These are phyloP conservation scores for Gopherus flavomarginatus DNA, from an alignment of 2,113 vertebrate species.

Conservation along the genomic window DNA sequence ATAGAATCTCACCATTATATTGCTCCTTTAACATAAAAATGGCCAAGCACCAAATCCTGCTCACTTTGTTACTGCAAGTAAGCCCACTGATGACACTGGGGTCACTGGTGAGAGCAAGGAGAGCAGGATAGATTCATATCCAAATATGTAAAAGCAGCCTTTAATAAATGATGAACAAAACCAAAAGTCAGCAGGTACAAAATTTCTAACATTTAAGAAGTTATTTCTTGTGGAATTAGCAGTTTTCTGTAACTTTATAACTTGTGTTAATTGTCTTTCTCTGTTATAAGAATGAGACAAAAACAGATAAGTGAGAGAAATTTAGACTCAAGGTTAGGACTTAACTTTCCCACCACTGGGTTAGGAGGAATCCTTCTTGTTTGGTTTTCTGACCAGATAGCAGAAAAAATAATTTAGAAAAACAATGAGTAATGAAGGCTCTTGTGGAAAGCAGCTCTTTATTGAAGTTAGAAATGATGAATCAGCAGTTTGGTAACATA, in stretches of 20 bases:
- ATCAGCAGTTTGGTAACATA: too few species aligned
- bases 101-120: background rate
- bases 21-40: background rate
- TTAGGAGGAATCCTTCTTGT: background rate
- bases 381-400: background rate
- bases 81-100: background rate
- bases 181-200: background rate
- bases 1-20: background rate
- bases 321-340: background rate
- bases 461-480: too few species aligned
- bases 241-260: background rate
- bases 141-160: background rate
- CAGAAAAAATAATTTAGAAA: too few species aligned
- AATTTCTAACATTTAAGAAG: background rate
- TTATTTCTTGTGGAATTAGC: background rate
- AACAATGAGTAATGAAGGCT: too few species aligned
- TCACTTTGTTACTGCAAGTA: background rate
- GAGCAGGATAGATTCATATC: background rate
- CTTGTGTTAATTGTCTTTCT: background rate
- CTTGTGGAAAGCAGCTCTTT: too few species aligned
- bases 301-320: background rate
- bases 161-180: background rate
- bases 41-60: background rate
- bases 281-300: background rate
- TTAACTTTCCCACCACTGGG: background rate